These are phyloP conservation scores for Delphinapterus leucas DNA, from an alignment of 2,113 vertebrate genomes.

Conservation along the genomic window DNA sequence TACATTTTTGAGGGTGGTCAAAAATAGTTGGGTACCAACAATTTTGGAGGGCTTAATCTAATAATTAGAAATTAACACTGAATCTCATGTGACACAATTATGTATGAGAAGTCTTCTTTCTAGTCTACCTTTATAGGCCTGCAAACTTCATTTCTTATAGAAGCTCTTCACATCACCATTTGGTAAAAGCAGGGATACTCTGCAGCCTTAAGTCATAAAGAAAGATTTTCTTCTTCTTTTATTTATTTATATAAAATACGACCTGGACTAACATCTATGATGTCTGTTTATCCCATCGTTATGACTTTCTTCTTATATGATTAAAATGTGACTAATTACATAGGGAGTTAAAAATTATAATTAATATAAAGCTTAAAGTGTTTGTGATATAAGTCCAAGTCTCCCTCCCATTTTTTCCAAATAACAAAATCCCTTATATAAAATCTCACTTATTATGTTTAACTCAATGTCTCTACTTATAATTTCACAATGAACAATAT, in stretches of 20 bases:
- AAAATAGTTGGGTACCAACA: not conserved
- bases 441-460: too few species aligned
- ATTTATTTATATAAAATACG: not conserved
- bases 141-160: not conserved
- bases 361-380: not conserved
- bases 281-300: not conserved
- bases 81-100: not conserved
- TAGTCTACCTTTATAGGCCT: not conserved
- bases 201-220: not conserved
- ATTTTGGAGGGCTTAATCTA: not conserved
- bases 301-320: not conserved
- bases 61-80: not conserved
- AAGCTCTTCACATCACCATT: not conserved
- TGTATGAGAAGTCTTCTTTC: not conserved
- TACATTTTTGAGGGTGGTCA: not conserved
- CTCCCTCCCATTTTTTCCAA: rapidly evolving
- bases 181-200: not conserved
- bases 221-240: not conserved
- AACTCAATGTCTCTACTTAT: not conserved
- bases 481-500: not conserved
- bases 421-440: not conserved
- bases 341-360: not conserved
- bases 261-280: not conserved
- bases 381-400: not conserved
- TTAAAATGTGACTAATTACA: not conserved